These are phyloP conservation scores for Trichomalopsis sarcophagae DNA, from an alignment of 1,140 invertebrate genomes.

Conservation along the genomic window DNA sequence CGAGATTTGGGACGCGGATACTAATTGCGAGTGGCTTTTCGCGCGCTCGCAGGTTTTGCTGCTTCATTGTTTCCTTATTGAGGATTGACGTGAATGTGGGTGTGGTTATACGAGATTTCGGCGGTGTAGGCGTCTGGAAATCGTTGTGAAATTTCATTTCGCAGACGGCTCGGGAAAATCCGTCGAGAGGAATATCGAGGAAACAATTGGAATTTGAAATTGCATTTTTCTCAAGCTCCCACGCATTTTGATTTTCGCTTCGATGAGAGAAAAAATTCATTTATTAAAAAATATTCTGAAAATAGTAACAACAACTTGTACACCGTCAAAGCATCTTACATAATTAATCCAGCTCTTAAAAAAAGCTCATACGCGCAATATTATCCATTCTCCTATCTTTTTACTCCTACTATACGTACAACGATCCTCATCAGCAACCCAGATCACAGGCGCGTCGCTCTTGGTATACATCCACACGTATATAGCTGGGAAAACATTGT, in stretches of 20 bases:
- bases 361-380: background rate
- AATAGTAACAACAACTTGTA: too few relatives aligned
- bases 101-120: background rate
- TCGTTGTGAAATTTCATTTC: background rate
- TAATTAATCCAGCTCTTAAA: background rate
- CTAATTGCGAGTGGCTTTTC: background rate
- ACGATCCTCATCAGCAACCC: too few relatives aligned
- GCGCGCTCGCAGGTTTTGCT: background rate
- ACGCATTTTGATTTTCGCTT: background rate
- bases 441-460: background rate
- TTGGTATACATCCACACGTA: background rate
- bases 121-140: background rate
- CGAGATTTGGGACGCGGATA: background rate
- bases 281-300: too few relatives aligned
- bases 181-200: too few relatives aligned
- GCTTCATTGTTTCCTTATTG: background rate
- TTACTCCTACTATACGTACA: too few relatives aligned
- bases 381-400: too few relatives aligned
- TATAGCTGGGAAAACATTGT: background rate
- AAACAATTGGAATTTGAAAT: too few relatives aligned
- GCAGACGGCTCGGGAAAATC: too few relatives aligned
- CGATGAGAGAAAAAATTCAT: too few relatives aligned
- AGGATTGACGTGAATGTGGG: background rate
- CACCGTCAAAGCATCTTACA: too few relatives aligned
- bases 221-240: background rate